Evolutionary conservation across 2,113 vertebrate species (phyloP).

Genomic region (Erythrolamprus reginae): DNA sequence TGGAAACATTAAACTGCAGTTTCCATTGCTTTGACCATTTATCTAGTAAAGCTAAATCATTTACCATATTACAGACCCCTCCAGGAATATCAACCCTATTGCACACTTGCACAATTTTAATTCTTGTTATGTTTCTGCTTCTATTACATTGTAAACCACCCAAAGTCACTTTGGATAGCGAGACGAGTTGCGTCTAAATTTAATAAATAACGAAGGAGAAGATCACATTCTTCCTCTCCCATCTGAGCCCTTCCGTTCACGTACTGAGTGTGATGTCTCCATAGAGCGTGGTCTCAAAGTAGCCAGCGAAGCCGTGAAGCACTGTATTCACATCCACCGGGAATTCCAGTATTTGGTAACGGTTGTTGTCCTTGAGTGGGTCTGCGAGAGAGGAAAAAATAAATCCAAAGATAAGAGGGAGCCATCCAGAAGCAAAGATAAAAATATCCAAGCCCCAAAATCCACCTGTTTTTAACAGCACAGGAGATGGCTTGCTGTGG

Average conservation of each 20-base stretch:
- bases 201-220: not conserved
- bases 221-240: not conserved
- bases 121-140: not conserved
- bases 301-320: conserved; percentile 91
- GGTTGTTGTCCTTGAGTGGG: conserved; percentile 82
- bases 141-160: not conserved
- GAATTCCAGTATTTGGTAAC: conserved; percentile 83
- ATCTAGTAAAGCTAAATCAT: too few relatives aligned
- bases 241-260: conserved; percentile 30
- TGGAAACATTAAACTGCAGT: too few relatives aligned
- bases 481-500: too few relatives aligned
- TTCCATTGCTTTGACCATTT: too few relatives aligned
- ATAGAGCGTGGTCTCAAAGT: conserved; percentile 89
- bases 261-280: conserved; percentile 87
- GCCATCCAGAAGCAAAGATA: too few relatives aligned
- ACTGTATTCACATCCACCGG: conserved; percentile 80
- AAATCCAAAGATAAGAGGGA: not conserved
- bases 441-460: not conserved
- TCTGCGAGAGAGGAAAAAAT: conserved; percentile 27
- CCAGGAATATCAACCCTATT: too few relatives aligned
- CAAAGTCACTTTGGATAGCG: not conserved
- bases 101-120: too few relatives aligned
- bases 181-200: not conserved
- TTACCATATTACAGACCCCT: too few relatives aligned
- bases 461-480: not conserved